Base-by-base conservation (phyloP, 2,797 vertebrate genomes). In the Cyclopterus lumpus region DNA sequence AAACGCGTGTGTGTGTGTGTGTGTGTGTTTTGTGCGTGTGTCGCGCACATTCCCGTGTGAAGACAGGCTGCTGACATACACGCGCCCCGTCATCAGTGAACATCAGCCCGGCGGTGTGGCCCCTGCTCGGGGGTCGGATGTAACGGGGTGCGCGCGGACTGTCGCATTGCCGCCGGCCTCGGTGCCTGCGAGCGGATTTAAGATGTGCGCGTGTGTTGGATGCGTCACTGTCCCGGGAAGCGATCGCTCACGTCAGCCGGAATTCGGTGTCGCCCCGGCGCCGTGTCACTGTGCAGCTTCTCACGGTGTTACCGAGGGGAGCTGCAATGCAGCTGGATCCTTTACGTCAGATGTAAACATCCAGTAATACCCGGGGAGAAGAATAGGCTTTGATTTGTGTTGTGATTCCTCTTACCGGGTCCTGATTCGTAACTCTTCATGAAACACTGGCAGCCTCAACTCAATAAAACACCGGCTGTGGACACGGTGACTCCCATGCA, bases 101-200 rank as follows among this genome's bases (percentile, higher is more conserved):
- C 57, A 30, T 8, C 42, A 4, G 59, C 59, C 65, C 61, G 3
- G 53, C 14, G 4, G 24, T 46, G 64, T 16, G 71, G 4, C 26
- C 73, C 54, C 77, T n/a, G 66, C 57, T 53, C 2, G 79, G 0
- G 22, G 48, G n/a, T 8, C 38, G 77, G 66, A 82, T 84, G 84
- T 80, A 79, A 77, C 51, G 24, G 72, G 69, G 57, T 73, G 73
- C 55, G 68, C 49, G 48, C 32, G 68, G 83, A 90, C 79, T 94
- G 93, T 92, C 93, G 93, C 93, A 94, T 91, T 94, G 92, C 88
- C 86, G 71, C 85, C 84, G 10, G 89, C 85, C 81, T 82, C 64
- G 71, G 28, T n/a, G 59, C 75, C 79, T 65, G 75, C 65, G 40
- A 84, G 85, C 75, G 48, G 80, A 88, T 82, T 82, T 67, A 91